A percentile compares a stretch with the other conserved stretches of the same genome.
phyloP scores from a whole-genome alignment of 1,140 invertebrate genomes.

The Drosophila setifemur region DNA sequence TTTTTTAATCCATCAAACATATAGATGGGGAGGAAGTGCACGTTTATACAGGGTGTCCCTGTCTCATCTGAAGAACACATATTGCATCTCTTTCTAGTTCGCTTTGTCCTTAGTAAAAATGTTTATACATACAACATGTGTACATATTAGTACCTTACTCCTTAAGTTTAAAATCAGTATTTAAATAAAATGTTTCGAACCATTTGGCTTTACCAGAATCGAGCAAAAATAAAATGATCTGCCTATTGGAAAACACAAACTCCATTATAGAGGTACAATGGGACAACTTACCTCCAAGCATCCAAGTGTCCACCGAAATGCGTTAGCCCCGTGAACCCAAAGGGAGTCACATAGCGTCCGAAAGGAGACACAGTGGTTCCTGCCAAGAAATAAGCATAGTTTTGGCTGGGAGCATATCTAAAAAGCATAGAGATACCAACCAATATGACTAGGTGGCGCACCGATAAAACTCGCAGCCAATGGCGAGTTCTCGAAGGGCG shows the following conservation, averaged over 20 bases:
- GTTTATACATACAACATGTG: no score
- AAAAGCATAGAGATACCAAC: conserved; percentile 74
- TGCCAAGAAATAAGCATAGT: conserved; percentile 6
- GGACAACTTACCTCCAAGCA: conserved; percentile 86
- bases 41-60: no score
- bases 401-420: neutral
- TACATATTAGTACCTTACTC: no score
- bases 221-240: no score
- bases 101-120: no score
- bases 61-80: no score
- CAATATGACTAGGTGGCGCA: conserved; percentile 85
- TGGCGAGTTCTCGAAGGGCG: conserved; percentile 84
- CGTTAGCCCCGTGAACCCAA: conserved; percentile 85
- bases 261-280: neutral
- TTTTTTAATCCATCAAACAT: no score
- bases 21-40: no score
- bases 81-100: no score
- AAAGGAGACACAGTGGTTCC: conserved; percentile 88
- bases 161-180: no score
- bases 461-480: conserved; percentile 87
- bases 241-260: neutral
- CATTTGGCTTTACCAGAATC: no score
- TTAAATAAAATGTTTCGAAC: no score
- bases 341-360: conserved; percentile 86
- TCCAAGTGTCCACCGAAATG: conserved; percentile 87